A percentile compares a stretch with the other conserved stretches of the same genome.
Evolutionary conservation across 2,113 vertebrate genomes (phyloP).

Genomic region (Urocynchramus pylzowi): DNA sequence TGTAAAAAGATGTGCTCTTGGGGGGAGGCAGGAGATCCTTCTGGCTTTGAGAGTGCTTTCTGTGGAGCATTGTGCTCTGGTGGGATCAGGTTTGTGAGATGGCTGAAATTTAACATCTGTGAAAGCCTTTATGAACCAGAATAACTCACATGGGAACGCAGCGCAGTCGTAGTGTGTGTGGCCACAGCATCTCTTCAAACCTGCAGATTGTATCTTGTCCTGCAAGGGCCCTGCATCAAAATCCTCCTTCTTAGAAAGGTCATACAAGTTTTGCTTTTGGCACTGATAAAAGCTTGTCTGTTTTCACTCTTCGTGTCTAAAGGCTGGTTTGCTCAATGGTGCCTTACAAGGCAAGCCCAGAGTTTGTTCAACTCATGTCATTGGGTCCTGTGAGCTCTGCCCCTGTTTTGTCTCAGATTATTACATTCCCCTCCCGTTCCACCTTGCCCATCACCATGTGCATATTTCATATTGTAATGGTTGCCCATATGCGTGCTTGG

Average conservation of each 20-base stretch:
- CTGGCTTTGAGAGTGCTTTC: background rate
- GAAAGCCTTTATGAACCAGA: background rate
- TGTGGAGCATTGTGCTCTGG: background rate
- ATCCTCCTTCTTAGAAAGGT: background rate
- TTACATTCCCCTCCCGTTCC: conserved; percentile 41
- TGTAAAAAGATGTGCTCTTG: background rate
- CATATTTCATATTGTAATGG: conserved; percentile 16
- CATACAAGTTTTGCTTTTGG: background rate
- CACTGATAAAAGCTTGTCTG: background rate
- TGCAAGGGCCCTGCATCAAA: background rate
- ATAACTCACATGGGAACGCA: background rate
- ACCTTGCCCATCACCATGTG: background rate
- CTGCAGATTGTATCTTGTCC: background rate
- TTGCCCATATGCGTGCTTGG: conserved; percentile 23
- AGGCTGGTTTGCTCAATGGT: background rate
- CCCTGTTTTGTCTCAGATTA: background rate
- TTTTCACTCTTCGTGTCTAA: background rate
- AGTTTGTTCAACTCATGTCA: background rate
- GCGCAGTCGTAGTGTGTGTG: accelerated
- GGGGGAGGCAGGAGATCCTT: background rate
- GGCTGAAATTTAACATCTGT: background rate
- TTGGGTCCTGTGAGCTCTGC: background rate
- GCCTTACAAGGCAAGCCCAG: background rate
- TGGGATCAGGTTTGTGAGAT: background rate
- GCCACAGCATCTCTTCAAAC: background rate